Conservation (phyloP, 2,888 invertebrate species). For the Scaptomyza polygonia region DNA sequence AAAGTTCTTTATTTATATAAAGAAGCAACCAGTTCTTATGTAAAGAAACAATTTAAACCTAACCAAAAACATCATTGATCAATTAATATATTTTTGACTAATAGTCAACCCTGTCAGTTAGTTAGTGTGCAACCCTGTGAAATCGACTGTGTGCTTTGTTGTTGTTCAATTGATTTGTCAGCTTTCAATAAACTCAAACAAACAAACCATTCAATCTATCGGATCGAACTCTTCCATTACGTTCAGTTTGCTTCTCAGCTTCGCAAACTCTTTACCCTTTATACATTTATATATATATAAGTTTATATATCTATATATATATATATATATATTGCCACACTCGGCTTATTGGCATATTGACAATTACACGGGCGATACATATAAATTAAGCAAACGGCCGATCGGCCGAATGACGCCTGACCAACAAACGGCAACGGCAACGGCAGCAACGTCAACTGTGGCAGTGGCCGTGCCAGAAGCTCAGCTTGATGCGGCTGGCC, state of each 20-base stretch:
- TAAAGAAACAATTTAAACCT: too few species aligned
- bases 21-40: too few species aligned
- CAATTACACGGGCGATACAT: slow-evolving; percentile 80
- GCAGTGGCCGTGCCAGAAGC: slow-evolving; percentile 25
- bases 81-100: too few species aligned
- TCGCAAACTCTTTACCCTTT: background rate
- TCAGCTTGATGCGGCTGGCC: slow-evolving; percentile 78
- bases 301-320: slow-evolving; percentile 5
- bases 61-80: too few species aligned
- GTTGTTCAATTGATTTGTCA: slow-evolving; percentile 75
- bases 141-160: slow-evolving; percentile 16
- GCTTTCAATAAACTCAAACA: slow-evolving; percentile 72
- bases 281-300: slow-evolving; percentile 18
- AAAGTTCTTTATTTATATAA: too few species aligned
- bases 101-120: background rate
- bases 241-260: slow-evolving; percentile 2
- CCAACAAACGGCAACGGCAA: slow-evolving; percentile 15
- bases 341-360: slow-evolving; percentile 80
- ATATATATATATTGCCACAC: slow-evolving; percentile 52
- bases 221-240: slow-evolving; percentile 42
- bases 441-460: background rate
- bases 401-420: slow-evolving; percentile 45
- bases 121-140: slow-evolving; percentile 56
- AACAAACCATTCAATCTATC: slow-evolving; percentile 64
- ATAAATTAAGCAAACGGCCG: slow-evolving; percentile 75